phyloP scores from a whole-genome alignment of 2,797 vertebrate species.

The Syncerus caffer region DNA sequence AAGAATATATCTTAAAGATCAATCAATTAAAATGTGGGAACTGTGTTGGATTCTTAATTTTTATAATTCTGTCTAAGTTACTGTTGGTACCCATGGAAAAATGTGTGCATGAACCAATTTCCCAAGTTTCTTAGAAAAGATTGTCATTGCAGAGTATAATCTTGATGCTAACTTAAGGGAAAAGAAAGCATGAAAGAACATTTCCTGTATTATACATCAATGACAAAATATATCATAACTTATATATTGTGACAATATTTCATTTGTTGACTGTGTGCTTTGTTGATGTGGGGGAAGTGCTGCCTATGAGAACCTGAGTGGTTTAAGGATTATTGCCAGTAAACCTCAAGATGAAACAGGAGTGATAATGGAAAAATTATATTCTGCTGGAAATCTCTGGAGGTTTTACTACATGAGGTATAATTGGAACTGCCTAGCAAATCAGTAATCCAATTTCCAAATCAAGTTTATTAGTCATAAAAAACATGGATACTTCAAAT shows the following conservation, averaged over 20 bases:
- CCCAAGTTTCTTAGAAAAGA: background rate
- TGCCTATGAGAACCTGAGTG: background rate
- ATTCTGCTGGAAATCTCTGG: slow-evolving; percentile 74
- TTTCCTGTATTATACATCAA: background rate
- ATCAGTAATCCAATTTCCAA: slow-evolving; percentile 68
- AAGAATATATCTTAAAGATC: background rate
- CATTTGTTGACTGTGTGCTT: background rate
- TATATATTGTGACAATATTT: background rate
- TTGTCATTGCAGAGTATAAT: background rate
- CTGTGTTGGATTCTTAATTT: background rate
- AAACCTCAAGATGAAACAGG: slow-evolving; percentile 65
- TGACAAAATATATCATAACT: background rate
- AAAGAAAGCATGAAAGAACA: background rate
- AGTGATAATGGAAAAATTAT: slow-evolving; percentile 77
- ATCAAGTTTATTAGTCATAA: slow-evolving; percentile 64
- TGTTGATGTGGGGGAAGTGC: background rate
- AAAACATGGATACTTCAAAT: slow-evolving; percentile 59
- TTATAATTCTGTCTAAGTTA: background rate
- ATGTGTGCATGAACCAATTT: background rate
- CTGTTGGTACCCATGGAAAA: background rate
- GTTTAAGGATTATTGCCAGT: slow-evolving; percentile 62
- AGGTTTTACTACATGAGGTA: slow-evolving; percentile 55
- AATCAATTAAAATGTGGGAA: background rate
- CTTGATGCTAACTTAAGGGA: background rate
- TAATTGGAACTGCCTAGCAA: slow-evolving; percentile 71